Base-by-base conservation (phyloP, 2,797 vertebrate species). In the Gadopsis bispinosus region DNA sequence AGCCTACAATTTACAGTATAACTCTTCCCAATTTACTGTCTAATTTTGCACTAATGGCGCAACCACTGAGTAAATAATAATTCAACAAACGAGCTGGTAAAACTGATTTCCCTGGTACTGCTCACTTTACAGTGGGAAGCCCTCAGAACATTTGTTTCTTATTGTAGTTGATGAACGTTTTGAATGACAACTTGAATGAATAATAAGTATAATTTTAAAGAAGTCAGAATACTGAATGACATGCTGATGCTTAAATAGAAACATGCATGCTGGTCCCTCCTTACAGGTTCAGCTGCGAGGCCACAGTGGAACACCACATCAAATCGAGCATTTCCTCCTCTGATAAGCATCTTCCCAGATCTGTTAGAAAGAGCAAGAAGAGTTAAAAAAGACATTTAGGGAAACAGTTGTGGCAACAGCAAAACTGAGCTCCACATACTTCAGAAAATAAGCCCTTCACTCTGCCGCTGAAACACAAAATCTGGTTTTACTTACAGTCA, bases 331-430 rank as follows among this genome's bases (percentile, higher is more conserved):
- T 94, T 95, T 95, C 94, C 92, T 95, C 77, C 70, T 72, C 81
- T 90, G 85, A 93, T 91, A 92, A 92, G 88, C 92, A 93, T 88
- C 83, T 93, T 95, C 93, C 93, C 93, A 95, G 93, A 94, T 86
- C 73, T 87, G 70, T 60, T 61, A 79, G 71, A 55, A 85, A 88
- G 83, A 92, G 86, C 26, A 8, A 31, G 55, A 86, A 83, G 85
- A 87, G 86, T 58, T 73, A 47, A 83, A 83, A 83, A 81, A 88
- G 77, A 89, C 90, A 59, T 85, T 83, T 43, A 79, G 77, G 75
- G 72, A 87, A 74, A 50, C 58, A 22, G 54, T 87, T 88, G 91
- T 93, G 88, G 84, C 61, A 56, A 87, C 73, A 77, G 83, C 67
- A 61, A 71, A 75, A 81, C 84, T 79, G 26, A 90, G 87, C 84